Evolutionary conservation across 2,888 invertebrate species (phyloP), one percentile per base, ranked within the genome.

Genomic region (Meganola albula): DNA sequence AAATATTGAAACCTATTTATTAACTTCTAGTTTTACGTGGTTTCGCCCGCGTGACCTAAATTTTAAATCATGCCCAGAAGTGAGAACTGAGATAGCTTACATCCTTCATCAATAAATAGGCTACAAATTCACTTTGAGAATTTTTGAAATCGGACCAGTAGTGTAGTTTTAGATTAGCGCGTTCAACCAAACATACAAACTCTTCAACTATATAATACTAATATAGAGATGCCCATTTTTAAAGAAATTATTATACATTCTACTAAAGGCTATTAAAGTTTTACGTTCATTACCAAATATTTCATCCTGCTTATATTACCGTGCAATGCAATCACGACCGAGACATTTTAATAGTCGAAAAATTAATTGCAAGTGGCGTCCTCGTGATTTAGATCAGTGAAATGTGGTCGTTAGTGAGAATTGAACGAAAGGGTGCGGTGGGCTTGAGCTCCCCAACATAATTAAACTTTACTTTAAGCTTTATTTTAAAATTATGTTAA

Each of bases 401-500:
- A 74, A 77, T 76, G 78, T 67, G 74, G 77, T 76, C 80, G 78
- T 78, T 78, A 80, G 73, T 74, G 69, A 54, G 73, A 70, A 73
- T 72, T 72, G 71, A 72, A 72, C 70, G 67, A 69, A 76, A 74
- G 76, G 78, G 77, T 63, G 59, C 46, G 43, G 46, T 62, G 58
- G 63, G 54, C 64, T 62, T 54, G 58, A 62, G 59, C 59, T 55
- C 72, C 75, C 74, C 67, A 58, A 70, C 65, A 68, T 73, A 70
- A 79, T 77, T 75, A 75, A 78, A 78, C 73, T 72, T 72, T 66
- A 66, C 62, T 58, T 50, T 47, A 33, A 34, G 49, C 41, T 48
- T 55, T 54, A 57, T 68, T 63, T 64, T 52, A 54, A 54, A 55
- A 59, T 20, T 3, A n/a, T n/a, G n/a, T n/a, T n/a, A n/a, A n/a